These are phyloP conservation scores for Parnassius smintheus DNA, from an alignment of 2,888 invertebrate species.

Conservation along the genomic window DNA sequence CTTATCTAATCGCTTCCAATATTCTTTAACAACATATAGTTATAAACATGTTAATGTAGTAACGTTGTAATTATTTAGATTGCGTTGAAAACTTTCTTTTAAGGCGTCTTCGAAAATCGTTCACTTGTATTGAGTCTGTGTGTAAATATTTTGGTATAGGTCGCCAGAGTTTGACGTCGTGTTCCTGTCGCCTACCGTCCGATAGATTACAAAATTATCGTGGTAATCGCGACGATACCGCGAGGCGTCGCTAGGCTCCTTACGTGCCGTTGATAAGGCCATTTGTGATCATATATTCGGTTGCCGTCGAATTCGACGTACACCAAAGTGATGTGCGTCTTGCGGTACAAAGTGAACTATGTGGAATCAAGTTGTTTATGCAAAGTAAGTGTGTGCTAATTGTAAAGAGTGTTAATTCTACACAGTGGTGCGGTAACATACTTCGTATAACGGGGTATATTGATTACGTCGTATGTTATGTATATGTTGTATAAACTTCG, in stretches of 20 bases:
- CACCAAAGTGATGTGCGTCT: slow-evolving; percentile 1
- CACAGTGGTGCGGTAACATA: too few relatives aligned
- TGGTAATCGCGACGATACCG: slow-evolving; percentile 40
- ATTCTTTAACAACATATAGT: slow-evolving; percentile 31
- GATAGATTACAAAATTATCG: slow-evolving; percentile 41
- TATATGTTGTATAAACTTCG: too few relatives aligned
- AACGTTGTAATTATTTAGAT: slow-evolving; percentile 28
- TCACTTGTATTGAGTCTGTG: background rate
- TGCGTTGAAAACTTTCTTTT: slow-evolving; percentile 22
- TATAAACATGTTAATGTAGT: slow-evolving; percentile 30
- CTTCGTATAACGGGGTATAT: too few relatives aligned
- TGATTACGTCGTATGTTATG: too few relatives aligned
- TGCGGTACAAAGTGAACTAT: slow-evolving; percentile 15
- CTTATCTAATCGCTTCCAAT: slow-evolving; percentile 32
- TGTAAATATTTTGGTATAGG: slow-evolving; percentile 1
- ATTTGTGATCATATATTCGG: slow-evolving; percentile 31
- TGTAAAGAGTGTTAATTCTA: too few relatives aligned
- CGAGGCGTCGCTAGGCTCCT: slow-evolving; percentile 33
- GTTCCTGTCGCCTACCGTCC: slow-evolving; percentile 36
- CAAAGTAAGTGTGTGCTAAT: slow-evolving; percentile 17
- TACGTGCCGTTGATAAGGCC: slow-evolving; percentile 38
- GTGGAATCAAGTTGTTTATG: slow-evolving; percentile 28
- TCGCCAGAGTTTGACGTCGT: slow-evolving; percentile 31
- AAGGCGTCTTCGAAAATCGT: background rate
- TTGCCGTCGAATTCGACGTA: slow-evolving; percentile 4